A percentile compares a stretch with the other conserved stretches of the same genome.
Conservation (phyloP, 2,888 invertebrate species). For the Rotaria sp. region DNA sequence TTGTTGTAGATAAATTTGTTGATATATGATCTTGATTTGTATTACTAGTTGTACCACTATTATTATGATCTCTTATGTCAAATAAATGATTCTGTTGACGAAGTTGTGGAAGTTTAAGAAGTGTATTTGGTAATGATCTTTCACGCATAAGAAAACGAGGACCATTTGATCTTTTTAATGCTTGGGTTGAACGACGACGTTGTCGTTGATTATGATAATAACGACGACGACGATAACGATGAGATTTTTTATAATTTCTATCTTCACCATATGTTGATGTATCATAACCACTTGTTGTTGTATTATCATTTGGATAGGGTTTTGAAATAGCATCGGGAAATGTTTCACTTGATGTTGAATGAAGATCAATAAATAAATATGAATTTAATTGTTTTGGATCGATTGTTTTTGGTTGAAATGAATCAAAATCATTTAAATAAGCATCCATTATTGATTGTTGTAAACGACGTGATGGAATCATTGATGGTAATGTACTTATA, state of each 20-base stretch:
- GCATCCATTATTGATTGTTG: slow-evolving; percentile 27
- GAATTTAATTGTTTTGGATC: background rate
- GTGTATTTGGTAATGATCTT: background rate
- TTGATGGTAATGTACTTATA: background rate
- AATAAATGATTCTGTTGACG: background rate
- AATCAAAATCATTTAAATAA: background rate
- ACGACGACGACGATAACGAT: background rate
- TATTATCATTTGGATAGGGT: background rate
- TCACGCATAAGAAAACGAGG: slow-evolving; percentile 27
- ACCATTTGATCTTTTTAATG: background rate
- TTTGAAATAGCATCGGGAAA: background rate
- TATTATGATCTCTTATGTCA: too few species aligned
- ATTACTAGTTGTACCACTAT: background rate
- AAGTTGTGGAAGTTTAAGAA: background rate
- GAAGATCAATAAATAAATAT: slow-evolving; percentile 19
- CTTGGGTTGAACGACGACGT: background rate
- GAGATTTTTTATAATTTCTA: background rate
- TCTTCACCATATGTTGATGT: background rate
- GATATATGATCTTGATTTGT: slow-evolving; percentile 8
- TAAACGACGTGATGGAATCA: background rate
- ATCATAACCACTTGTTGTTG: slow-evolving; percentile 19
- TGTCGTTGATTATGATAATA: background rate
- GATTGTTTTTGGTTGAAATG: background rate
- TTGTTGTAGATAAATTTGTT: background rate
- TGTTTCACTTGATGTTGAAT: slow-evolving; percentile 28